These are phyloP conservation scores for Enteromius fasciolatus DNA, from an alignment of 2,797 vertebrate species.

Conservation along the genomic window DNA sequence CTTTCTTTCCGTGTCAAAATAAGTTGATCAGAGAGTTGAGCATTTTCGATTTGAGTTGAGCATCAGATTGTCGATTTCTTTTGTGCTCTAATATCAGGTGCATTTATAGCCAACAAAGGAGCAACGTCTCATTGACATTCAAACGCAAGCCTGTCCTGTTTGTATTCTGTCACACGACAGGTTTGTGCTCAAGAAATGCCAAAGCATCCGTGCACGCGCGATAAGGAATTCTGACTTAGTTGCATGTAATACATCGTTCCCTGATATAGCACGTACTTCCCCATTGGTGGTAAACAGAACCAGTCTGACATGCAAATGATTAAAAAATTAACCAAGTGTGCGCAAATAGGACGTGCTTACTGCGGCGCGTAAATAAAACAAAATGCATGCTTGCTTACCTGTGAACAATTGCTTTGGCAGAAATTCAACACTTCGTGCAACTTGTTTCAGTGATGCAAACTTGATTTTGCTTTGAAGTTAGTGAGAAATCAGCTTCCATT, in stretches of 20 bases:
- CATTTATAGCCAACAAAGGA: background rate
- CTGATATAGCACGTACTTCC: background rate
- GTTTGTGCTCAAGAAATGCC: conserved; percentile 19
- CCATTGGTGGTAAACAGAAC: no score
- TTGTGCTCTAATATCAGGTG: background rate
- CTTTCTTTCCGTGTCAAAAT: background rate
- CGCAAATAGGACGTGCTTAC: background rate
- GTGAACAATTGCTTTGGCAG: conserved; percentile 6
- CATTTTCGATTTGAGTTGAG: background rate
- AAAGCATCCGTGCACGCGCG: conserved; percentile 13
- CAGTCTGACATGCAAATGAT: background rate
- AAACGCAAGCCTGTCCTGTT: background rate
- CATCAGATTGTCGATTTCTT: background rate
- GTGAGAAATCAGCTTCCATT: background rate
- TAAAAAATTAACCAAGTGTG: background rate
- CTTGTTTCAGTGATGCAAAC: conserved; percentile 1
- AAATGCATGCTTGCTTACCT: conserved; percentile 42
- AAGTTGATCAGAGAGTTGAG: conserved; percentile 20
- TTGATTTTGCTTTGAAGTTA: background rate
- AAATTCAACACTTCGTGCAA: background rate
- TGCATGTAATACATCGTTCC: background rate
- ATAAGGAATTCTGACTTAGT: conserved; percentile 23
- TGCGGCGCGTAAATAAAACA: background rate
- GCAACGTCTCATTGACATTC: conserved; percentile 22
- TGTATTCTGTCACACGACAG: conserved; percentile 14